Conservation (phyloP, 1,140 invertebrate genomes). For the Helicoverpa armigera region DNA sequence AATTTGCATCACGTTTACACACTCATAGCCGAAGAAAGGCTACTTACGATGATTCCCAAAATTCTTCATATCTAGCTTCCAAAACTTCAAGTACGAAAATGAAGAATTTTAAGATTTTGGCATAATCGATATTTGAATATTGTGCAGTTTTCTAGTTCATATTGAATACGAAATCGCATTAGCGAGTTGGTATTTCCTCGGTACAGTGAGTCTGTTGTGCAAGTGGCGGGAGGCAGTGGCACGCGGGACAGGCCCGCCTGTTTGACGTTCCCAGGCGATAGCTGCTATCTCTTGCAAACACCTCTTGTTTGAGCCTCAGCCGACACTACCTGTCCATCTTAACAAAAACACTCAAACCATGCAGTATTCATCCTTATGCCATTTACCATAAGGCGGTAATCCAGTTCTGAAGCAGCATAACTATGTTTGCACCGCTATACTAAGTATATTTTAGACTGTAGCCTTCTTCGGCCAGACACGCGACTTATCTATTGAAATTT, state of each 20-base stretch:
- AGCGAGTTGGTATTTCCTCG: slow-evolving; percentile 68
- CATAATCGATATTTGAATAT: no score
- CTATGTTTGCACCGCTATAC: slow-evolving; percentile 56
- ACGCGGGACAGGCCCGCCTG: slow-evolving; percentile 72
- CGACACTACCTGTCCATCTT: slow-evolving; percentile 61
- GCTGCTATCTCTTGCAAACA: slow-evolving; percentile 81
- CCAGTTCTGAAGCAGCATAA: slow-evolving; percentile 35
- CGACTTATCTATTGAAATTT: slow-evolving; percentile 78
- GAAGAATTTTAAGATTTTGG: no score
- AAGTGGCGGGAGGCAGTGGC: slow-evolving; percentile 73
- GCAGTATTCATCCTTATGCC: slow-evolving; percentile 53
- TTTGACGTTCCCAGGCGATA: slow-evolving; percentile 84
- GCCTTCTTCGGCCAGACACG: slow-evolving; percentile 70
- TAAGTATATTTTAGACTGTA: slow-evolving; percentile 50
- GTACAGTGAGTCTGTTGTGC: slow-evolving; percentile 64
- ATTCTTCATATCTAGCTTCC: no score
- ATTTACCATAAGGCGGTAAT: slow-evolving; percentile 9
- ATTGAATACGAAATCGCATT: background rate
- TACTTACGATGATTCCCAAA: no score
- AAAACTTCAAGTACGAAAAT: no score
- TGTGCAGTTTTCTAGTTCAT: no score
- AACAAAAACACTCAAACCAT: slow-evolving; percentile 34
- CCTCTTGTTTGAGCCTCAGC: slow-evolving; percentile 79
- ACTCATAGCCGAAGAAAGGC: background rate
- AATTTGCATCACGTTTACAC: no score